Evolutionary conservation across 35 echinoderm and acorn worm species (phyloP).

Genomic region (Lytechinus variegatus): DNA sequence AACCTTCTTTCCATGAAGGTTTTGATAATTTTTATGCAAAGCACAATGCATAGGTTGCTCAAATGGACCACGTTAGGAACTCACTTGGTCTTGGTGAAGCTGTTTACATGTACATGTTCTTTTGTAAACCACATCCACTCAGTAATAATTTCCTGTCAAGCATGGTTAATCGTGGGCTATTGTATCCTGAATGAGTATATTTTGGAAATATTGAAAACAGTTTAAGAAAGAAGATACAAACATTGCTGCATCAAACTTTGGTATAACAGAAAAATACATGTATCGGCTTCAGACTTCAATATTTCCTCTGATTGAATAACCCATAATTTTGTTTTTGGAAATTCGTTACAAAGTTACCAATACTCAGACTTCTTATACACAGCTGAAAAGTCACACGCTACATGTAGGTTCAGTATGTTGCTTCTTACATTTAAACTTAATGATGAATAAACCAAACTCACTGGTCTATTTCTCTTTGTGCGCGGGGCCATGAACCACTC

Average conservation of each 20-base stretch:
- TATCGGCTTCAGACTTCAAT: not conserved
- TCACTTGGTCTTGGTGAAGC: not conserved
- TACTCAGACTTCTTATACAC: no score
- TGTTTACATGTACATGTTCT: not conserved
- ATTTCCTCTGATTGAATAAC: not conserved
- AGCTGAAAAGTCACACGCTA: no score
- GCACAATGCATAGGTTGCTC: not conserved
- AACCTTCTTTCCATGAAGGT: constrained; percentile 22
- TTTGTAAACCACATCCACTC: not conserved
- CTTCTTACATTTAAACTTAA: no score
- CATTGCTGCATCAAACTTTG: no score
- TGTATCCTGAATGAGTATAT: not conserved
- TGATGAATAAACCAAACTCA: no score
- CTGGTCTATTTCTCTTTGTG: no score
- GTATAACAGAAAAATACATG: no score
- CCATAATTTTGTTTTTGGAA: no score
- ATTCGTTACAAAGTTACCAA: no score
- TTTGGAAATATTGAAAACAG: not conserved
- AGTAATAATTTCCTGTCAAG: not conserved
- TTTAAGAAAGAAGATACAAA: not conserved
- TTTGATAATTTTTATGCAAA: not conserved
- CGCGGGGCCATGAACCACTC: no score
- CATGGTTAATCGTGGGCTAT: not conserved
- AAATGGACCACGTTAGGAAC: not conserved
- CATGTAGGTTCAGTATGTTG: no score